These are phyloP conservation scores for Heliothis subflexa DNA, from an alignment of 1,140 invertebrate genomes.

Conservation along the genomic window DNA sequence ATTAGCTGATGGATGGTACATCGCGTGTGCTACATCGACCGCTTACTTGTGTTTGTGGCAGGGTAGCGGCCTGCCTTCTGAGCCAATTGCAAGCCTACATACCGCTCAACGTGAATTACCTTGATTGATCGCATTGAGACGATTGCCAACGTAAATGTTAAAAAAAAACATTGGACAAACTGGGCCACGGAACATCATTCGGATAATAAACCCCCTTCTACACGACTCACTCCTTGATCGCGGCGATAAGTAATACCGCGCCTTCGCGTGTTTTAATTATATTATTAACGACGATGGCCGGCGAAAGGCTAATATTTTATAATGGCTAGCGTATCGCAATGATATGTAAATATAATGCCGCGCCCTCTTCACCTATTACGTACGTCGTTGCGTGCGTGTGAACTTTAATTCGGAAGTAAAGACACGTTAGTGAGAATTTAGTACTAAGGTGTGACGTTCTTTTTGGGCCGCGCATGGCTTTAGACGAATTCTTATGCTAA, in stretches of 20 bases:
- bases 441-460: conserved; percentile 72
- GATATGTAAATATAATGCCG: conserved; percentile 85
- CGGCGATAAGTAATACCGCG: conserved; percentile 74
- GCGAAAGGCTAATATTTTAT: conserved; percentile 83
- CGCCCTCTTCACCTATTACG: conserved; percentile 73
- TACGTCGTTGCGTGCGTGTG: conserved; percentile 74
- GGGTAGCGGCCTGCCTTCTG: not conserved
- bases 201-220: conserved; percentile 56
- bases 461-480: conserved; percentile 53
- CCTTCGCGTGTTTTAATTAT: conserved; percentile 85
- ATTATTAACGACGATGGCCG: conserved; percentile 81
- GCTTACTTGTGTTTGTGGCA: conserved; percentile 46
- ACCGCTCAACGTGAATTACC: conserved; percentile 27
- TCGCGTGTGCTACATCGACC: conserved; percentile 45
- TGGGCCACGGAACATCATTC: conserved; percentile 6
- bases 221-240: conserved; percentile 72
- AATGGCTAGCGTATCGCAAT: conserved; percentile 80
- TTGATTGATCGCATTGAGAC: conserved; percentile 16
- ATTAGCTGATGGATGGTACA: conserved; percentile 82
- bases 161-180: conserved; percentile 6
- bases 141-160: not conserved
- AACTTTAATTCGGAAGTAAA: conserved; percentile 78
- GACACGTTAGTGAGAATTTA: conserved; percentile 77
- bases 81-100: conserved; percentile 28
- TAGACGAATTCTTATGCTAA: conserved; percentile 59